Conservation (phyloP, 2,113 vertebrate genomes). For the Pelvicachromis taeniatus region DNA sequence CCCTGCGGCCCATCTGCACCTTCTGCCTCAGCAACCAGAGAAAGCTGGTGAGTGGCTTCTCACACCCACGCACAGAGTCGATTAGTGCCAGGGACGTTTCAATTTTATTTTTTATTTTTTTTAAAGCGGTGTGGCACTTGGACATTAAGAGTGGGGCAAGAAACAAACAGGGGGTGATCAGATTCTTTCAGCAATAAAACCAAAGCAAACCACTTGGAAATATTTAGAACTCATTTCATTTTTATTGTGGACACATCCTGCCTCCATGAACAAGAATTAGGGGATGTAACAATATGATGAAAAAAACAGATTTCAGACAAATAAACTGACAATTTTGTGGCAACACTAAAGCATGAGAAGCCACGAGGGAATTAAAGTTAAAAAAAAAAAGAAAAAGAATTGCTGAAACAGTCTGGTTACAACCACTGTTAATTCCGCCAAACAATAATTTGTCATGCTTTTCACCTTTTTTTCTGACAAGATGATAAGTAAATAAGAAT, state of each 20-base stretch:
- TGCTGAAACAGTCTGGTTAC: background rate
- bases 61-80: background rate
- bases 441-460: background rate
- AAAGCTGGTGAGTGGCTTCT: constrained; percentile 74
- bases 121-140: background rate
- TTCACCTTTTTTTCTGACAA: background rate
- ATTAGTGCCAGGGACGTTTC: background rate
- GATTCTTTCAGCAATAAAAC: background rate
- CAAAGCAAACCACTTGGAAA: background rate
- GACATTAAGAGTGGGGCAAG: background rate
- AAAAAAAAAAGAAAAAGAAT: background rate
- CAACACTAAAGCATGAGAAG: background rate
- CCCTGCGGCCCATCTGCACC: constrained; percentile 83
- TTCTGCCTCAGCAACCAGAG: constrained; percentile 89
- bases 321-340: too few relatives aligned
- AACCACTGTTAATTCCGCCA: background rate
- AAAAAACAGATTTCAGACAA: too few relatives aligned
- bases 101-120: too few relatives aligned
- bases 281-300: background rate
- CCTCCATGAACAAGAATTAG: background rate
- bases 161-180: background rate
- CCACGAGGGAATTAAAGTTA: background rate
- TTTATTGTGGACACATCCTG: background rate
- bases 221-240: background rate
- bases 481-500: background rate